Evolutionary conservation across 2,888 invertebrate genomes (phyloP).

Genomic region (Schizotus pectinicornis): DNA sequence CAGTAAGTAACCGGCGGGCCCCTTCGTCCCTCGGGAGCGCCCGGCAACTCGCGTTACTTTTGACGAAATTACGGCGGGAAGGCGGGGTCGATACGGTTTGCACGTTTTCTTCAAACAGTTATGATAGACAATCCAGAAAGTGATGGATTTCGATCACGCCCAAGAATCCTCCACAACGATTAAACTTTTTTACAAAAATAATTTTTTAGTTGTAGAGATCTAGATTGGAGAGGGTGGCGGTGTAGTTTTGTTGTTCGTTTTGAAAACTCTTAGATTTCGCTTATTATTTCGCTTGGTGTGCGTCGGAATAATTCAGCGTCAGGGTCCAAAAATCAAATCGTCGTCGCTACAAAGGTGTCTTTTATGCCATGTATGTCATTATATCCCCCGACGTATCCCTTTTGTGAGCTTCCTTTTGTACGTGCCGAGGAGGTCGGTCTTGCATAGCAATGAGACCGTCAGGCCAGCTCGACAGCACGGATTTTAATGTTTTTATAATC

Average conservation of each 20-base stretch:
- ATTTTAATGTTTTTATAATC: conserved; percentile 61
- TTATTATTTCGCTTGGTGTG: not conserved
- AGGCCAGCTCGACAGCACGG: conserved; percentile 42
- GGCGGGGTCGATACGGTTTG: no score
- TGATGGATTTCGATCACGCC: not conserved
- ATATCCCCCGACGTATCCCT: conserved; percentile 53
- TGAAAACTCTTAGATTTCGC: no score
- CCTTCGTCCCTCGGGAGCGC: conserved; percentile 2
- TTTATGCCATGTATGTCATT: conserved; percentile 53
- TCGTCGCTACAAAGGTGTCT: conserved; percentile 51
- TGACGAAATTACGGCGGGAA: no score
- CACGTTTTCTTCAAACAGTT: no score
- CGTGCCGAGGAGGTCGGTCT: conserved; percentile 53
- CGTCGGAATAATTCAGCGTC: conserved; percentile 1
- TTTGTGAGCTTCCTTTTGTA: conserved; percentile 56
- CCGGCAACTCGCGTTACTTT: not conserved
- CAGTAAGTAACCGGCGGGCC: conserved; percentile 21
- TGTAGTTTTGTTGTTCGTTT: no score
- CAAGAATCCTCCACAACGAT: not conserved
- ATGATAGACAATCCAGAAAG: not conserved
- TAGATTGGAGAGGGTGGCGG: no score
- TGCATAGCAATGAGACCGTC: conserved; percentile 57
- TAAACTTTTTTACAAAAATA: no score
- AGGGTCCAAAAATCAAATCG: conserved; percentile 49
- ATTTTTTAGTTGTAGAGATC: no score